phyloP scores from a whole-genome alignment of 2,888 invertebrate species.

The Nymphalis c-album region DNA sequence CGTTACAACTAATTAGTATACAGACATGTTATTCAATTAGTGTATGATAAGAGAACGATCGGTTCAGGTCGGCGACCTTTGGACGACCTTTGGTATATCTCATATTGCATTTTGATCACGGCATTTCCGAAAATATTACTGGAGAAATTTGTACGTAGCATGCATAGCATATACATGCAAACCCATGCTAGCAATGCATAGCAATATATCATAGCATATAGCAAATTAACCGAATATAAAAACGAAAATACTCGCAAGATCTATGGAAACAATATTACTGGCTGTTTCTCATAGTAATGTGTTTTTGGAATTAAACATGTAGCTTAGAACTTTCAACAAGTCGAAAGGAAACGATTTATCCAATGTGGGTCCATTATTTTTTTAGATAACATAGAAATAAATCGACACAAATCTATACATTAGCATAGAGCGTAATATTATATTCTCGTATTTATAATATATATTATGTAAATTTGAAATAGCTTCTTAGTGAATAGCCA shows the following conservation, averaged over 20 bases:
- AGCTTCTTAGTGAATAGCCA: not conserved
- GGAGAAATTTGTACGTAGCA: conserved; percentile 4
- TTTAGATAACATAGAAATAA: not conserved
- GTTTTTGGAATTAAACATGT: too few relatives aligned
- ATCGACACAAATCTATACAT: not conserved
- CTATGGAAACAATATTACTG: not conserved
- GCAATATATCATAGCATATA: too few relatives aligned
- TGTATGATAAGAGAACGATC: conserved; percentile 39
- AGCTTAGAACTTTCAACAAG: too few relatives aligned
- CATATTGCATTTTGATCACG: conserved; percentile 17
- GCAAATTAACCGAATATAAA: not conserved
- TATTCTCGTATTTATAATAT: not conserved
- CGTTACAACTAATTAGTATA: conserved; percentile 43
- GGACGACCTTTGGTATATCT: conserved; percentile 28
- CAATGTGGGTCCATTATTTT: not conserved
- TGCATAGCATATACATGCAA: too few relatives aligned
- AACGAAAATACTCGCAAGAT: not conserved
- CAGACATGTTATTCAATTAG: conserved; percentile 43
- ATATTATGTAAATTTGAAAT: not conserved
- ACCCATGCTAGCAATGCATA: too few relatives aligned
- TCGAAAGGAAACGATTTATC: too few relatives aligned
- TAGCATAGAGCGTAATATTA: not conserved
- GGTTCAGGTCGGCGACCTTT: conserved; percentile 32
- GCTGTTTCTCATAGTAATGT: too few relatives aligned
- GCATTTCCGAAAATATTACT: not conserved